phyloP scores from a whole-genome alignment of 2,797 vertebrate genomes.

The Tolypeutes matacus region DNA sequence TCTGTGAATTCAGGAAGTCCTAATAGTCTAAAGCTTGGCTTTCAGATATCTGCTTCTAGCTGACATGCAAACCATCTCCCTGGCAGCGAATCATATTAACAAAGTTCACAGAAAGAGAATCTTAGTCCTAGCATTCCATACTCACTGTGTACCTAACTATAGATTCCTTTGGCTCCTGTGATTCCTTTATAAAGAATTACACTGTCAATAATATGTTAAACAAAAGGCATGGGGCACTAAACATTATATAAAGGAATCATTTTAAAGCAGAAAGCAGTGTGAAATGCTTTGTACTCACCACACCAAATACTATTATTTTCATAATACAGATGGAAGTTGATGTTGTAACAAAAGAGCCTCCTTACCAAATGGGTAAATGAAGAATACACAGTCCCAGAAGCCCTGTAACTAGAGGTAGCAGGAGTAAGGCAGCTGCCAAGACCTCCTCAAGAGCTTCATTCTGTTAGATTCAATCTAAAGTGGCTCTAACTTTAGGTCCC shows the following conservation, averaged over 20 bases:
- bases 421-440: neutral
- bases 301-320: neutral
- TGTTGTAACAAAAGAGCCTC: neutral
- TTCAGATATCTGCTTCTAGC: neutral
- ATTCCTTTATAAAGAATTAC: neutral
- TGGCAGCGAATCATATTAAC: neutral
- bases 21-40: neutral
- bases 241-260: neutral
- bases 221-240: neutral
- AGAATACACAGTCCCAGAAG: neutral
- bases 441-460: neutral
- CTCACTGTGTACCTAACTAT: neutral
- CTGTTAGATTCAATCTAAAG: neutral
- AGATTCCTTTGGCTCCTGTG: neutral
- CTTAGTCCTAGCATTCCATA: neutral
- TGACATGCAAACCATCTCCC: neutral
- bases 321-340: neutral
- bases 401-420: rapidly evolving
- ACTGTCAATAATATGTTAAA: neutral
- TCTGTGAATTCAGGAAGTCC: neutral
- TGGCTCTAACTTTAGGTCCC: neutral
- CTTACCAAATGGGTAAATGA: too few relatives aligned
- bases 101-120: neutral
- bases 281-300: neutral
- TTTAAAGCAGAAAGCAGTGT: neutral